Conservation (phyloP, 2,797 vertebrate species). For the Onychomys arenicola region DNA sequence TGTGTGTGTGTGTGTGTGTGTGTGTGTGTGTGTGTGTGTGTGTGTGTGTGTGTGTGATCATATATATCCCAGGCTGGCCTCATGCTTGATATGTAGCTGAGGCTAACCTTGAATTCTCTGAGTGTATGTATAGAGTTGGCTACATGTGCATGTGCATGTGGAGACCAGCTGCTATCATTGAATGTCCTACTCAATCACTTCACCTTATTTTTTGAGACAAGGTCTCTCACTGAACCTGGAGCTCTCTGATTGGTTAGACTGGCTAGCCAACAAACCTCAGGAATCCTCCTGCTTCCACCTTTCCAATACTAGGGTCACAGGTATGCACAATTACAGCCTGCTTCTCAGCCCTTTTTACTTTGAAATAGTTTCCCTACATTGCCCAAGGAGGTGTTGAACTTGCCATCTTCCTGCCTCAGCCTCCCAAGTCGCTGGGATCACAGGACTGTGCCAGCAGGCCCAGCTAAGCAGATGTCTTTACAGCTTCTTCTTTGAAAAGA, state of each 20-base stretch:
- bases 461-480: not conserved
- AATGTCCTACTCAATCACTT: not conserved
- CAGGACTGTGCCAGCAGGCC: not conserved
- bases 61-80: not conserved
- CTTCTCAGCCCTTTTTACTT: not conserved
- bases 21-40: not conserved
- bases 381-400: not conserved
- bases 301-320: not conserved
- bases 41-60: not conserved
- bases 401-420: not conserved
- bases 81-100: not conserved
- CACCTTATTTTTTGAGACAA: not conserved
- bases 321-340: not conserved
- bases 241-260: not conserved
- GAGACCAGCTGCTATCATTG: not conserved
- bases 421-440: not conserved
- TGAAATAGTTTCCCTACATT: not conserved
- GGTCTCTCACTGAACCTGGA: not conserved
- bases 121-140: not conserved
- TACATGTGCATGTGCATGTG: not conserved
- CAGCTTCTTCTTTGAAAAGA: not conserved
- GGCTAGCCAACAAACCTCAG: too few species aligned
- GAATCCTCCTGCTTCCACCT: not conserved
- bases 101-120: not conserved
- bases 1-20: not conserved